Percentiles rank a stretch among this genome's conserved stretches.
Evolutionary conservation across 2,888 invertebrate genomes (phyloP).

Genomic region (Linnaemya tessellans): DNA sequence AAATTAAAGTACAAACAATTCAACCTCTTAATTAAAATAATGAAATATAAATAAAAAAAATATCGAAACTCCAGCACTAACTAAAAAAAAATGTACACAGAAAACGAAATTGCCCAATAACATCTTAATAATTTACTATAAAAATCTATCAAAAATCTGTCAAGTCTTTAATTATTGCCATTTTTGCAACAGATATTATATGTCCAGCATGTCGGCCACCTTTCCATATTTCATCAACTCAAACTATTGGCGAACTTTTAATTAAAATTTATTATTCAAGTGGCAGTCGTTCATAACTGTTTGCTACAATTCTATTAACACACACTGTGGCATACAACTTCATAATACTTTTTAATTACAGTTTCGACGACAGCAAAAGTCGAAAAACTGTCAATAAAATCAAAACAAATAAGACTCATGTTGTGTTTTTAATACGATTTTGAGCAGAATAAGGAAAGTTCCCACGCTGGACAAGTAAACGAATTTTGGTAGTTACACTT

Average conservation of each 20-base stretch:
- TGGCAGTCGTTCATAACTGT: not conserved
- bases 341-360: constrained; percentile 15
- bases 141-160: not conserved
- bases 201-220: not conserved
- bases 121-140: not conserved
- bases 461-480: not conserved
- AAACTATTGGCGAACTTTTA: not conserved
- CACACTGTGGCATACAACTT: not conserved
- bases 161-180: not conserved
- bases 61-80: too few species aligned
- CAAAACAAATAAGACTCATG: constrained; percentile 4
- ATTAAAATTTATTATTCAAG: constrained; percentile 25
- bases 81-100: too few species aligned
- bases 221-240: not conserved
- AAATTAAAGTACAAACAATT: too few species aligned
- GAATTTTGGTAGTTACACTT: not conserved
- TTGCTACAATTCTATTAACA: constrained; percentile 22
- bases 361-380: constrained; percentile 12
- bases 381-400: constrained; percentile 42
- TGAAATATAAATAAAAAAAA: too few species aligned
- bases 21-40: too few species aligned
- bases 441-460: not conserved
- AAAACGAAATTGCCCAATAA: not conserved
- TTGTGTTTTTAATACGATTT: not conserved
- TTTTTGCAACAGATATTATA: not conserved